A percentile compares a stretch with the other conserved stretches of the same genome.
Evolutionary conservation across 2,888 invertebrate species (phyloP).

Genomic region (Archips crataeganus): DNA sequence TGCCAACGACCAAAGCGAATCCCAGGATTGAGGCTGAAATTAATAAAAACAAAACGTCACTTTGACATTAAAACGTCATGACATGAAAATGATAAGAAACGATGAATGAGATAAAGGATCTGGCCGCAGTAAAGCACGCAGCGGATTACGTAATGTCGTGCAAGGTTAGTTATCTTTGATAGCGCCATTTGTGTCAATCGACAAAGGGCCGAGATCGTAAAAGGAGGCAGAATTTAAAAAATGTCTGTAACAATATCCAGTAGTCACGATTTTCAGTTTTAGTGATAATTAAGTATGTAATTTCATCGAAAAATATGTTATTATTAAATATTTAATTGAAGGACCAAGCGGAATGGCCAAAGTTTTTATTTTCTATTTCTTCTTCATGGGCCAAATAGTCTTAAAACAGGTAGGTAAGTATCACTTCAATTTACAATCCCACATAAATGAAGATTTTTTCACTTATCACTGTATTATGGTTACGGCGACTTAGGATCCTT

Average conservation of each 20-base stretch:
- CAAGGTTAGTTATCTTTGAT: background rate
- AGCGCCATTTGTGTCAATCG: background rate
- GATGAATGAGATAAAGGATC: background rate
- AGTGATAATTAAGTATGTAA: too few relatives aligned
- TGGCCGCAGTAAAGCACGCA: background rate
- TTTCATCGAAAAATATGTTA: too few relatives aligned
- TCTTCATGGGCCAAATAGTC: too few relatives aligned
- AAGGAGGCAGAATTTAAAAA: background rate
- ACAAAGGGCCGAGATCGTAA: background rate
- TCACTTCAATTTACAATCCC: too few relatives aligned
- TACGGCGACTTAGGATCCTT: too few relatives aligned
- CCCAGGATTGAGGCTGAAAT: constrained; percentile 65
- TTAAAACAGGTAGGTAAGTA: too few relatives aligned
- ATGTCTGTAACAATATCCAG: background rate
- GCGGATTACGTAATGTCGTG: background rate
- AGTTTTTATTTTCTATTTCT: too few relatives aligned
- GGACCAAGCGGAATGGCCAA: too few relatives aligned
- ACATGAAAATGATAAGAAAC: background rate
- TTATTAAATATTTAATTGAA: too few relatives aligned
- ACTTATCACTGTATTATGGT: too few relatives aligned
- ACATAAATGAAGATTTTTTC: too few relatives aligned
- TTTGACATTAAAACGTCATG: background rate
- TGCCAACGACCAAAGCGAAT: constrained; percentile 59
- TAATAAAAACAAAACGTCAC: constrained; percentile 2
- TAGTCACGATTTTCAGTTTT: background rate